Evolutionary conservation across 2,888 invertebrate genomes (phyloP), one percentile per base, ranked within the genome.

Genomic region (Lithophane leautieri): DNA sequence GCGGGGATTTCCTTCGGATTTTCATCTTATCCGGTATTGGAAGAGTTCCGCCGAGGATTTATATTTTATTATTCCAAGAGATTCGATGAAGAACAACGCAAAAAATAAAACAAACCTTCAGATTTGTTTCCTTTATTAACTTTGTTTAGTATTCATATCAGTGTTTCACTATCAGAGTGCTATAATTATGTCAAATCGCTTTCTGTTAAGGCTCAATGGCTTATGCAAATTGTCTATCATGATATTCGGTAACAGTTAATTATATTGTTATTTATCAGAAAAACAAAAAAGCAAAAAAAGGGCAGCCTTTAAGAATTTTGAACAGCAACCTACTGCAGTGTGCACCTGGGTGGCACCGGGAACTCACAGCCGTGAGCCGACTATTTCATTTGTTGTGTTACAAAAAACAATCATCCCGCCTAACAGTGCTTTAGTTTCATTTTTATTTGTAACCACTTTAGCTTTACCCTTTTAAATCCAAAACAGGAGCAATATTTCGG

Each of bases 11-110:
- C 40, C 19, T 52, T 71, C 63, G 22, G 60, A 56, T 63, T 83
- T 50, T 47, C 63, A 78, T 78, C 16, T 69, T 40, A 78, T 61
- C 56, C 52, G 54, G 54, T 70, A 58, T 71, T 68, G 79, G 50
- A 61, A 56, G 47, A 60, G 54, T 44, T 76, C 60, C 14, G 19
- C 22, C 9, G 14, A 54, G n/a, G 52, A 42, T 68, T 40, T 65
- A 60, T 77, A 63, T 76, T 62, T 67, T 70, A 54, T 76, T 62
- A 67, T 82, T 60, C 22, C 40, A n/a, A 54, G 56, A 71, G 58
- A 42, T 47, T 52, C 42, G 25, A 25, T 60, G 70, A 54, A 60
- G 73, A 65, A 71, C 14, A 82, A 34, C 62, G n/a, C 19, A 19
- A 62, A 28, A 28, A 44, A 70, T 67, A 34, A 52, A 28, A 2